phyloP scores from a whole-genome alignment of 2,113 vertebrate species.

The Otis tarda region DNA sequence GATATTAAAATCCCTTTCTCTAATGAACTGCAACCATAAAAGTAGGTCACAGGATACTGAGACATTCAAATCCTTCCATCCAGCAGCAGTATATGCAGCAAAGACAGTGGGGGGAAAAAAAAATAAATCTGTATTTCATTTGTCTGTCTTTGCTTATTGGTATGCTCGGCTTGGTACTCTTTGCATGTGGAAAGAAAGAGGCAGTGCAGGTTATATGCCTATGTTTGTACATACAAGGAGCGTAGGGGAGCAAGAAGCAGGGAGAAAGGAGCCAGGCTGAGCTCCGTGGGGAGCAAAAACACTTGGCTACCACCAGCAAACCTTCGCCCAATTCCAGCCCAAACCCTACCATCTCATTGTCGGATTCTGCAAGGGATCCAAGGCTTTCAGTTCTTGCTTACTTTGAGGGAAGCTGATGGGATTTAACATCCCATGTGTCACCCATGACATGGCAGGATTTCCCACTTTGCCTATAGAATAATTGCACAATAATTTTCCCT shows the following conservation, averaged over 20 bases:
- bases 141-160: neutral
- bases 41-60: conserved; percentile 51
- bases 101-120: neutral
- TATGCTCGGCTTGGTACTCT: neutral
- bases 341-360: neutral
- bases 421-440: neutral
- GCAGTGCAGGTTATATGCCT: neutral
- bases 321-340: neutral
- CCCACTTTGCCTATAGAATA: neutral
- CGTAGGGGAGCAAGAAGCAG: neutral
- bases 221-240: accelerated
- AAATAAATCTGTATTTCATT: neutral
- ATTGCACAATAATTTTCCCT: neutral
- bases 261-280: neutral
- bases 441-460: neutral
- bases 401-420: neutral
- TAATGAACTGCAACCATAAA: conserved; percentile 45
- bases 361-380: neutral
- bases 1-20: conserved; percentile 36
- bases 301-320: neutral
- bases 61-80: conserved; percentile 38
- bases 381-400: neutral
- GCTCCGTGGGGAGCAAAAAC: neutral
- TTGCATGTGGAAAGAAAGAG: neutral
- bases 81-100: neutral